These are phyloP conservation scores for Agonopterix subpropinquella DNA, from an alignment of 2,888 invertebrate genomes.

Conservation along the genomic window DNA sequence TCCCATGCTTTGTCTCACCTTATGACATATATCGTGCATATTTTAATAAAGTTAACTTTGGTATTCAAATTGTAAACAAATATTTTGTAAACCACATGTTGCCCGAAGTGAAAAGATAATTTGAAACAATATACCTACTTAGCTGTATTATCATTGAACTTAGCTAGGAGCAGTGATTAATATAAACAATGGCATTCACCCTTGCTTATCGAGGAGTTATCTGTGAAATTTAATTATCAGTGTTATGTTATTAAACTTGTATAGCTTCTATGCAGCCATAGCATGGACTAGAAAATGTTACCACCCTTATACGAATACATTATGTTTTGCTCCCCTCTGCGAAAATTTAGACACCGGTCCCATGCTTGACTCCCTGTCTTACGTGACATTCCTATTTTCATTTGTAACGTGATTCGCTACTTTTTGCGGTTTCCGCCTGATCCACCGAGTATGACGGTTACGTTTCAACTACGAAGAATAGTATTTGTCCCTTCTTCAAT, in stretches of 20 bases:
- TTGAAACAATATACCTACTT: too few species aligned
- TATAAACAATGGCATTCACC: conserved; percentile 20
- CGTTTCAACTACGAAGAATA: conserved; percentile 56
- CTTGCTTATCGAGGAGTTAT: conserved; percentile 20
- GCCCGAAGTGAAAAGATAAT: too few species aligned
- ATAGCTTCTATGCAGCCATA: conserved; percentile 6
- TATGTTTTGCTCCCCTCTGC: conserved; percentile 11
- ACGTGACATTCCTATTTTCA: conserved; percentile 40
- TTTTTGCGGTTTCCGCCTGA: conserved; percentile 73
- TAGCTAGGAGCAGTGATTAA: conserved; percentile 10
- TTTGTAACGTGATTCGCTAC: conserved; percentile 57
- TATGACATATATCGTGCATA: background rate
- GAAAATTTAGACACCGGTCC: conserved; percentile 19
- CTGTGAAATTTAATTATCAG: too few species aligned
- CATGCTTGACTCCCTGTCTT: conserved; percentile 28
- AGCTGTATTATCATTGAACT: conserved; percentile 13
- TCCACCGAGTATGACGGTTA: conserved; percentile 68
- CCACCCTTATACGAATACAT: conserved; percentile 5
- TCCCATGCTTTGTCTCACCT: conserved; percentile 36
- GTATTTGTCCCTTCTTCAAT: conserved; percentile 39
- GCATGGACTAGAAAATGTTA: background rate
- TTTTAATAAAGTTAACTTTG: too few species aligned
- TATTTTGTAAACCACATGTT: too few species aligned
- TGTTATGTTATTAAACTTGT: conserved; percentile 5
- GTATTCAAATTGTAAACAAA: too few species aligned